phyloP scores from a whole-genome alignment of 2,113 vertebrate species.

The Centrocercus urophasianus region DNA sequence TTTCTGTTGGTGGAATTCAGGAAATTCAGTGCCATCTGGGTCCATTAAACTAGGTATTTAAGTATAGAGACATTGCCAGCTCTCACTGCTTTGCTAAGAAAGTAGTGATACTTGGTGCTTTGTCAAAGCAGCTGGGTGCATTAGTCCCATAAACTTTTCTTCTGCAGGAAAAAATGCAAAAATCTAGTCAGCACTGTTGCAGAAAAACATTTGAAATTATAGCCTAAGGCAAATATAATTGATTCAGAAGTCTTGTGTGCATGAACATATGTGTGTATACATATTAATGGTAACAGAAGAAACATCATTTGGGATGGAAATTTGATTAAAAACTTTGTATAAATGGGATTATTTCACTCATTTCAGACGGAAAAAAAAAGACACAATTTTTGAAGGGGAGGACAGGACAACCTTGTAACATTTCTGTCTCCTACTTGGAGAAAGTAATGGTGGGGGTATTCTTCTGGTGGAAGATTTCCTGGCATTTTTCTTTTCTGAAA shows the following conservation, averaged over 20 bases:
- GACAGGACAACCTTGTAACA: accelerated
- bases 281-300: not conserved
- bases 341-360: not conserved
- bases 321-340: not conserved
- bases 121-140: not conserved
- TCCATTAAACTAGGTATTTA: not conserved
- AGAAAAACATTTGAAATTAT: not conserved
- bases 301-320: not conserved
- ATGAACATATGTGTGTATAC: accelerated
- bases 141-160: not conserved
- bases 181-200: not conserved
- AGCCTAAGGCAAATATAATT: not conserved
- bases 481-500: not conserved
- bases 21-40: not conserved
- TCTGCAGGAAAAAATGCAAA: not conserved
- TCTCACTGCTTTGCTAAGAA: not conserved
- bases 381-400: accelerated
- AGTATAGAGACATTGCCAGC: not conserved
- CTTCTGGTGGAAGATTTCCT: not conserved
- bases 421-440: not conserved
- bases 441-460: not conserved
- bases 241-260: not conserved
- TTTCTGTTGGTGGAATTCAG: not conserved
- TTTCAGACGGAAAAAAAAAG: not conserved
- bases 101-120: not conserved